Conservation (phyloP, 2,797 vertebrate species). For the Apogon talboti region DNA sequence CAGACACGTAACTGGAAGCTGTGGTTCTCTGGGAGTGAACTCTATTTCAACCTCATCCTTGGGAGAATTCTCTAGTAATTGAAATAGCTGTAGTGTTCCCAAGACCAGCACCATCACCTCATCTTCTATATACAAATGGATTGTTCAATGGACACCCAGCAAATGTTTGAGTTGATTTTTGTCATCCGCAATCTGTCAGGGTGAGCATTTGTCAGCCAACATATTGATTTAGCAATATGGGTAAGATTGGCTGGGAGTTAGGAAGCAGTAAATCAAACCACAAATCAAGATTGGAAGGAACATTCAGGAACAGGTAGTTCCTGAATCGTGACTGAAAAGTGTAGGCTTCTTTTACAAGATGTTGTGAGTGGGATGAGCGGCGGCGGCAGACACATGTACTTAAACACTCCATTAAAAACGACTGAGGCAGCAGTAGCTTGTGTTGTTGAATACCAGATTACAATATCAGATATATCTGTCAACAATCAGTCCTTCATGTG, state of each 20-base stretch:
- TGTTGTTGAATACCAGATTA: not conserved
- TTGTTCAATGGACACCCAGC: slow-evolving; percentile 74
- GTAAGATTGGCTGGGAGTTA: slow-evolving; percentile 81
- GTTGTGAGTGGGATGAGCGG: not conserved
- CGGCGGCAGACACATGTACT: not conserved
- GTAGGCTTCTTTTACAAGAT: not conserved
- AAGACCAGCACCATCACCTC: slow-evolving; percentile 48
- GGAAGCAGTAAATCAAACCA: slow-evolving; percentile 75
- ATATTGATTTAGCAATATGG: slow-evolving; percentile 84
- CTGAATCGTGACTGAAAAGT: slow-evolving; percentile 41
- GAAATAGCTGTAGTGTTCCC: slow-evolving; percentile 52
- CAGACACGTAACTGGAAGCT: slow-evolving; percentile 1
- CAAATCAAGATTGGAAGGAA: slow-evolving; percentile 75
- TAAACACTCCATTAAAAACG: not conserved
- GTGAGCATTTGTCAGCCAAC: slow-evolving; percentile 74
- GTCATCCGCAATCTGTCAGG: slow-evolving; percentile 74
- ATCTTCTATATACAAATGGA: slow-evolving; percentile 74
- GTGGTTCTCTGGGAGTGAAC: slow-evolving; percentile 48
- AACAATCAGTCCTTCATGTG: not conserved
- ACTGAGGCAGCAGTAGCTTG: not conserved
- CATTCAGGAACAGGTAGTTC: slow-evolving; percentile 58
- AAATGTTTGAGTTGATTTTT: slow-evolving; percentile 83
- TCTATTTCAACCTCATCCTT: slow-evolving; percentile 64
- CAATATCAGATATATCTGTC: not conserved
- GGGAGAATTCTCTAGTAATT: slow-evolving; percentile 59